These are phyloP conservation scores for Cephus nigrinus DNA, from an alignment of 2,888 invertebrate species.

Conservation along the genomic window DNA sequence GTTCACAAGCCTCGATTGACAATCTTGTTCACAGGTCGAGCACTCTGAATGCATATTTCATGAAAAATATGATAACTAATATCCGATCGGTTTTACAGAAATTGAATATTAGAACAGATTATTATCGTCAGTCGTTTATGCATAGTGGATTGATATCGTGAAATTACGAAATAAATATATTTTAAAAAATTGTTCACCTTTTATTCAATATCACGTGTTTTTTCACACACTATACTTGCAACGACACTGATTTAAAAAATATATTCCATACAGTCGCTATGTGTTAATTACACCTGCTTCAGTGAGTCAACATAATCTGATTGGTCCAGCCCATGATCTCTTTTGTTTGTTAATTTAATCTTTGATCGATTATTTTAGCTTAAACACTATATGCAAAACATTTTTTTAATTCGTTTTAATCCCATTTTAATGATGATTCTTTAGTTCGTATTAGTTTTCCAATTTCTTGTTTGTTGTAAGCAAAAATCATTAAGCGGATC, in stretches of 20 bases:
- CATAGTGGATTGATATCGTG: background rate
- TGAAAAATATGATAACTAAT: background rate
- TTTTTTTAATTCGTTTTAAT: background rate
- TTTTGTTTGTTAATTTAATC: background rate
- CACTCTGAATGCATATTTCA: background rate
- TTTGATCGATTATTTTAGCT: background rate
- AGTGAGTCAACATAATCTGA: background rate
- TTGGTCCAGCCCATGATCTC: background rate
- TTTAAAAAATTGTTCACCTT: too few species aligned
- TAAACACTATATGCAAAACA: background rate
- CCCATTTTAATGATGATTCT: background rate
- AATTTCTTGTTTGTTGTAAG: background rate
- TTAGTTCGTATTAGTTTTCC: background rate
- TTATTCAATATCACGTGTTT: too few species aligned
- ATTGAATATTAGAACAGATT: background rate
- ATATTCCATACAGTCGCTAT: background rate
- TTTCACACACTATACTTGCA: background rate
- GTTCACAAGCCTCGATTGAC: background rate
- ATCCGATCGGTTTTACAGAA: background rate
- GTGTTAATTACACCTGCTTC: background rate
- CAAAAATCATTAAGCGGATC: background rate
- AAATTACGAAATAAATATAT: too few species aligned
- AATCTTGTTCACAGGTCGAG: background rate
- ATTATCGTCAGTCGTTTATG: background rate
- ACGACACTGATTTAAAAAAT: background rate